These are phyloP conservation scores for Drosophila paucipuncta DNA, from an alignment of 2,888 invertebrate species.

Conservation along the genomic window DNA sequence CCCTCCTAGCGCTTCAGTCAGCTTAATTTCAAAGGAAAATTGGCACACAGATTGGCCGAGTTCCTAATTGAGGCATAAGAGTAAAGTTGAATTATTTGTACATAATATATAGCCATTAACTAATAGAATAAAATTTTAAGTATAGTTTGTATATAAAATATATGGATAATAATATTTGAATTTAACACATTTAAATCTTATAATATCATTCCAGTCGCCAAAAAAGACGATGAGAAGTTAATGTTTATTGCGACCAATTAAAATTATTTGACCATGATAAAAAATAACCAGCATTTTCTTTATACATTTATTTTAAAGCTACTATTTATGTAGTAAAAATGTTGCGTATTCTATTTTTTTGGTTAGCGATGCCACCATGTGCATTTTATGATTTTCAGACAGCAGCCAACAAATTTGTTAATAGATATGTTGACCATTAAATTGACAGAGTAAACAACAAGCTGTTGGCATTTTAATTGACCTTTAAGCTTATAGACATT, in stretches of 20 bases:
- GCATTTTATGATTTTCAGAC: conserved; percentile 57
- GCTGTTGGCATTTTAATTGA: background rate
- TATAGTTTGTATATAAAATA: background rate
- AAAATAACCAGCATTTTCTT: background rate
- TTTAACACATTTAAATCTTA: background rate
- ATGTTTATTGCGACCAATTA: background rate
- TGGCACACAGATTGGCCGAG: conserved; percentile 1
- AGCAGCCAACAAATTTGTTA: background rate
- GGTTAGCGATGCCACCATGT: conserved; percentile 35
- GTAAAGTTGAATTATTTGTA: background rate
- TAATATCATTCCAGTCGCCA: background rate
- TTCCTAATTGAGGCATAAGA: background rate
- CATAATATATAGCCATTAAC: background rate
- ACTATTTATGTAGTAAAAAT: background rate
- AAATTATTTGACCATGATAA: background rate
- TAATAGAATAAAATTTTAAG: background rate
- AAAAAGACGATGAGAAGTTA: background rate
- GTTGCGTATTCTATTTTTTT: background rate
- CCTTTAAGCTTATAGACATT: background rate
- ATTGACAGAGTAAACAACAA: background rate
- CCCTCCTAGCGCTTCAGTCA: conserved; percentile 14
- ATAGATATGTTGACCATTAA: background rate
- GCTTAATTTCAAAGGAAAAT: conserved; percentile 9
- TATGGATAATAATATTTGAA: background rate
- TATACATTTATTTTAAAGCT: background rate